Base-by-base conservation (phyloP, 2,888 invertebrate species). In the Scelioninae gen. 1 region DNA sequence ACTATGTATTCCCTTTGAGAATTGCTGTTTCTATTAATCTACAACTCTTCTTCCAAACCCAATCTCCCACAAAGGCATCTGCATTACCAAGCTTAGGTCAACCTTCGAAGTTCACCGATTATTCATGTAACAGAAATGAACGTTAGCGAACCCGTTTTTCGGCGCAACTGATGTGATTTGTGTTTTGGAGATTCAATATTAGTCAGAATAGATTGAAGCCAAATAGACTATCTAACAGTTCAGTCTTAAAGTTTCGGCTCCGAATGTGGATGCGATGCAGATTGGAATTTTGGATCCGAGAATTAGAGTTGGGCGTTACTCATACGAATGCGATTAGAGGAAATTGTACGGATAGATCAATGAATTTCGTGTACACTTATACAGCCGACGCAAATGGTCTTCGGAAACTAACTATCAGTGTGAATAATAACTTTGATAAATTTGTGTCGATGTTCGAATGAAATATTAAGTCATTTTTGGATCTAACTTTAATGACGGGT, bases 281-380 rank as follows among this genome's bases (percentile, higher is more conserved):
- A 78, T 78, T 71, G 78, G 43, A 78, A 69, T 78, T 78, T 78
- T 78, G 65, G 69, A 78, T 40, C 51, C 43, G 71, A 79, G 66
- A 79, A 79, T 79, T 79, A 72, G 72, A 72, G 58, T 72, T 72
- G 79, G 72, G 79, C 79, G 79, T 79, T 66, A 60, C 79, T 79
- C 72, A 72, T 66, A 72, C 72, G 72, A 78, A 78, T 71, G 65
- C 56, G 71, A 78, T 71, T 71, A 78, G 68, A 78, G 71, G 65
- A 78, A 78, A 78, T 78, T 78, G 71, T 78, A 78, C 78, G 60
- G 79, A 58, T 66, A 72, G 72, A 66, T 79, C 65, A 66, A 71
- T 72, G 79, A 79, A 60, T 66, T 58, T 72, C 72, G 15, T 60
- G 55, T 62, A 62, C 43, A 68, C 15, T 11, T 68, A 53, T 60